Conservation (phyloP, 2,113 vertebrate species). For the Halcyon senegalensis region DNA sequence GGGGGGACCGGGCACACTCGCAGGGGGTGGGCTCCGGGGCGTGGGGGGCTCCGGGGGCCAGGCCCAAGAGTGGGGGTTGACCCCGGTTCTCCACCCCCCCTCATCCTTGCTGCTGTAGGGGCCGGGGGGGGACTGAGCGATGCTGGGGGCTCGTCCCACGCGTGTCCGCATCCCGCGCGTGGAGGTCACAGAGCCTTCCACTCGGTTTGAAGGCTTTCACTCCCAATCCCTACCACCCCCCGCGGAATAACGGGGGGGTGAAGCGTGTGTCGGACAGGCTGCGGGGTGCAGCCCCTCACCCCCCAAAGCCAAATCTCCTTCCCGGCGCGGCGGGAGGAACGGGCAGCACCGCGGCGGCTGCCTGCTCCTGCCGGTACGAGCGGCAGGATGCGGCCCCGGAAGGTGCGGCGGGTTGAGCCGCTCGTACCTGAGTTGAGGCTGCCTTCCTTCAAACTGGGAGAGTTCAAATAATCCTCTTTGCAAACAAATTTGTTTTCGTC, state of each 20-base stretch:
- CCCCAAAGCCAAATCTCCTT: neutral
- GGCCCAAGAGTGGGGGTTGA: neutral
- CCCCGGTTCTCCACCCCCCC: neutral
- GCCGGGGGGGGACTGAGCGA: neutral
- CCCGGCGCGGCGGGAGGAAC: neutral
- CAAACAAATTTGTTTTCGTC: conserved; percentile 99
- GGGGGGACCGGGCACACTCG: neutral
- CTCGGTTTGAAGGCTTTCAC: neutral
- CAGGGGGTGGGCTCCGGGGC: neutral
- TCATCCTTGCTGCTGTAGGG: neutral
- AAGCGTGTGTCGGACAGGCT: neutral
- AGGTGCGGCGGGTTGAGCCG: neutral
- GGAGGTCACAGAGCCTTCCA: neutral
- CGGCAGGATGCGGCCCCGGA: neutral
- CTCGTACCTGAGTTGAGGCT: conserved; percentile 94
- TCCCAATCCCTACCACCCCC: neutral
- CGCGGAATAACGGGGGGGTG: neutral
- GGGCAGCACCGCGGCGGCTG: neutral
- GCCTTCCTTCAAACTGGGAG: conserved; percentile 89
- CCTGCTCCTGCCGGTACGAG: neutral
- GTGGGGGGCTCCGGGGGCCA: neutral
- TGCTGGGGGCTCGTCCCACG: neutral
- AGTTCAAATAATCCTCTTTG: conserved; percentile 94
- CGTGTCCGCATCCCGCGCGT: neutral
- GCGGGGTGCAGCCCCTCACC: neutral